Base-by-base conservation (phyloP, 1,140 invertebrate species). In the Drosophila persimilis region DNA sequence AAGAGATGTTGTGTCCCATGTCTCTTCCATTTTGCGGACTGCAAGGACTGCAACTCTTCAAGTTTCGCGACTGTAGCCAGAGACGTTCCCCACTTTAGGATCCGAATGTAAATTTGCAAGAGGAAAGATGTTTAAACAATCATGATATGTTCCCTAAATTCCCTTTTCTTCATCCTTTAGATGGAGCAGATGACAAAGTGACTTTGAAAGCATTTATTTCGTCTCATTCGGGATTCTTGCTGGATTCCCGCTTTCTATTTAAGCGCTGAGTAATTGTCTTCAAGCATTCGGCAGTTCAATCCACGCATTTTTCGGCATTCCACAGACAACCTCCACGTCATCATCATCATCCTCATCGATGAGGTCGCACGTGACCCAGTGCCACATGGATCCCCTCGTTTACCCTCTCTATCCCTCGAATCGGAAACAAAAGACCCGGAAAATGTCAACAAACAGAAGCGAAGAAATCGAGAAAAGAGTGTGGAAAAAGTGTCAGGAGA, bases 361-460 rank as follows among this genome's bases (percentile, higher is more conserved):
- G 53, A 39, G 58, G 53, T 54, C 39, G 71, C 44, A 75, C 72
- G 73, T 75, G 73, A 75, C 62, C 56, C 62, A 65, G 59, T 60
- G 61, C 62, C 62, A 22, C 11, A 41, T 20, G 41, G 31, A 29
- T 20, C 9, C 31, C 31, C 31, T 11, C 31, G 9, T 43, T 45
- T 29, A 22, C 35, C 31, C 43, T 9, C 29, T 22, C 43, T 13
- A 39, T 52, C 20, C 24, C 20, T 5, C n/a, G 26, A 74, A 44
- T 20, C 50, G 44, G 59, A 66, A 66, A 74, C 72, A 75, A 75
- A 74, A 41, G 53, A 54, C 39, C 39, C 51, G 41, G 20, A 50
- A 56, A 67, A 75, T 54, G 73, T 73, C 73, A 76, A 62, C 61
- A 76, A 74, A 75, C 54, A 60, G 46, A 26, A 66, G 50, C 54